phyloP scores from a whole-genome alignment of 2,797 vertebrate genomes.

The Gephyroberyx darwinii region DNA sequence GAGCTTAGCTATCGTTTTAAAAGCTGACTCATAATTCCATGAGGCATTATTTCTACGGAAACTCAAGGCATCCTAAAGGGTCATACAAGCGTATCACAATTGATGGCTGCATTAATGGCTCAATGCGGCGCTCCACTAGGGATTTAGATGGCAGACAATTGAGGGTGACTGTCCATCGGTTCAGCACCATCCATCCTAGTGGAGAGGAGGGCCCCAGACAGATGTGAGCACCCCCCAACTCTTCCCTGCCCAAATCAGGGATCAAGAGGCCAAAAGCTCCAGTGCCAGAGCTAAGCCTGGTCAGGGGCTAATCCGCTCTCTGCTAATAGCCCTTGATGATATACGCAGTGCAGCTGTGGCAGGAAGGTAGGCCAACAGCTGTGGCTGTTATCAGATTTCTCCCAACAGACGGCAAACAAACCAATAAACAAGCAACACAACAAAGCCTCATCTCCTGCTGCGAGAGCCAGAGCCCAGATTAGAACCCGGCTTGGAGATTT shows the following conservation, averaged over 20 bases:
- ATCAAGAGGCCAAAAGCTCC: constrained; percentile 51
- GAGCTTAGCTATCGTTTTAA: neutral
- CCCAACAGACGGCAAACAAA: constrained; percentile 63
- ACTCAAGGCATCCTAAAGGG: neutral
- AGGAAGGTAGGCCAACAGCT: constrained; percentile 79
- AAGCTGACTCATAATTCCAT: neutral
- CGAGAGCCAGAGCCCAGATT: constrained; percentile 46
- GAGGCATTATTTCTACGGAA: neutral
- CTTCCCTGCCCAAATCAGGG: constrained; percentile 65
- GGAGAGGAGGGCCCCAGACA: constrained; percentile 57
- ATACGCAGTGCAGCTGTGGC: constrained; percentile 78
- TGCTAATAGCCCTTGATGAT: constrained; percentile 78
- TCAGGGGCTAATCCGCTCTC: constrained; percentile 71
- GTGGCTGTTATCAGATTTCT: constrained; percentile 78
- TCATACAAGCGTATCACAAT: neutral
- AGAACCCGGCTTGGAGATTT: constrained; percentile 43
- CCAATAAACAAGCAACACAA: constrained; percentile 67
- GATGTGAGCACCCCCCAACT: constrained; percentile 70
- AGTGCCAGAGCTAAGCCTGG: constrained; percentile 61
- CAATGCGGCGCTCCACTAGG: constrained; percentile 3
- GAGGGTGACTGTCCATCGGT: constrained; percentile 10
- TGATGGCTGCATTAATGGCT: neutral
- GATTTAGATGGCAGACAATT: constrained; percentile 53
- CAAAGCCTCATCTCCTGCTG: constrained; percentile 62
- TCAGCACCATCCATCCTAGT: constrained; percentile 37